Percentiles rank a stretch among this genome's conserved stretches.
Conservation (phyloP, 2,888 invertebrate species). For the Drosophila anomalipes region DNA sequence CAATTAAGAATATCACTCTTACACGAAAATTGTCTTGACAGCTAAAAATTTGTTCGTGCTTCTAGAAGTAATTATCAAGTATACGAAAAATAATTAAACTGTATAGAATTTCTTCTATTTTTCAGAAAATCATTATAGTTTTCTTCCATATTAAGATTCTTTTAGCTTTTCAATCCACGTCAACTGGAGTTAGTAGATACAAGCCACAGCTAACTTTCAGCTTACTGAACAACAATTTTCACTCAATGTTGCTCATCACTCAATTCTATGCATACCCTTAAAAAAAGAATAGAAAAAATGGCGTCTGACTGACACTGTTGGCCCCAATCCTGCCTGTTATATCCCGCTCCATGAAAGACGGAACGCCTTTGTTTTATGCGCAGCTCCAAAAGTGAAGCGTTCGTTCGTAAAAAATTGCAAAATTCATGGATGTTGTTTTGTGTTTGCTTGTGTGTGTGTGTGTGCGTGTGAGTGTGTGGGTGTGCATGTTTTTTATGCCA, state of each 20-base stretch:
- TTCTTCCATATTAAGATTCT: not conserved
- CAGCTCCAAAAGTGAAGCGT: slow-evolving; percentile 57
- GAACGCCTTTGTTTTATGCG: slow-evolving; percentile 69
- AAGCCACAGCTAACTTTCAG: not conserved
- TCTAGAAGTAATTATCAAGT: not conserved
- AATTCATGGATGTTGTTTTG: slow-evolving; percentile 69
- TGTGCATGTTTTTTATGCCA: slow-evolving; percentile 22
- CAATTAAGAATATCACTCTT: not conserved
- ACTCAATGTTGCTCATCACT: slow-evolving; percentile 46
- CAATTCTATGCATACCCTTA: slow-evolving; percentile 38
- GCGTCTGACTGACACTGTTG: slow-evolving; percentile 40
- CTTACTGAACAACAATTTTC: slow-evolving; percentile 46
- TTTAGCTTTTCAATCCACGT: not conserved
- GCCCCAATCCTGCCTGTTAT: slow-evolving; percentile 10
- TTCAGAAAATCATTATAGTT: not conserved
- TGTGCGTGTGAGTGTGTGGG: not conserved
- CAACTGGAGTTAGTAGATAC: not conserved
- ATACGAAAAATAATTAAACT: not conserved
- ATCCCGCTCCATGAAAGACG: slow-evolving; percentile 6
- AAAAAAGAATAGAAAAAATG: slow-evolving; percentile 33
- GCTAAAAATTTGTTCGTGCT: not conserved
- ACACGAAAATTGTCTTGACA: not conserved
- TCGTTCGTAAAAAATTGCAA: slow-evolving; percentile 71
- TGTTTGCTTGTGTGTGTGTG: not conserved
- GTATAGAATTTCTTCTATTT: not conserved